Evolutionary conservation across 2,888 invertebrate genomes (phyloP).

Genomic region (Seira musarum): DNA sequence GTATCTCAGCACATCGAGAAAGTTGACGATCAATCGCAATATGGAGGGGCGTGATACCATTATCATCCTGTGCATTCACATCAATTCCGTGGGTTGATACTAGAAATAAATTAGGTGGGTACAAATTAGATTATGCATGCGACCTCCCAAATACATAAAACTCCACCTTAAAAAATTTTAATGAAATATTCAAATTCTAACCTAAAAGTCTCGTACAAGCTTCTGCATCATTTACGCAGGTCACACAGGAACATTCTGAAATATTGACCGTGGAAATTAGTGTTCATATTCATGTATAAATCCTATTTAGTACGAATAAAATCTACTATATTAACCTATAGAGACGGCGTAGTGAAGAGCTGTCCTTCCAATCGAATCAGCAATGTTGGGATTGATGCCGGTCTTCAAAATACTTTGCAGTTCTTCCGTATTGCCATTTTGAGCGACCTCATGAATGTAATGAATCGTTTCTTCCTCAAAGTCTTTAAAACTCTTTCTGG

Average conservation of each 20-base stretch:
- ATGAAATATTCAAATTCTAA: too few relatives aligned
- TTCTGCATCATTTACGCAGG: constrained; percentile 62
- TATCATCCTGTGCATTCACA: constrained; percentile 79
- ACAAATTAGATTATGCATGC: too few relatives aligned
- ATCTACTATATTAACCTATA: constrained; percentile 37
- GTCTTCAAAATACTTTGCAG: constrained; percentile 82
- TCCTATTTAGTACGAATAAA: constrained; percentile 9
- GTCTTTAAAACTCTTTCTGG: constrained; percentile 54
- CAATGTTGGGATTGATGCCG: constrained; percentile 85
- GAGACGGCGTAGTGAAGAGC: constrained; percentile 85
- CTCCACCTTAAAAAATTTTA: too few relatives aligned
- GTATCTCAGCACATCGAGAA: constrained; percentile 86
- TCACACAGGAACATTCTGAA: constrained; percentile 61
- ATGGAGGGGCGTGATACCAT: constrained; percentile 89
- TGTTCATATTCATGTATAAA: constrained; percentile 19
- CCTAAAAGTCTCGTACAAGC: constrained; percentile 58
- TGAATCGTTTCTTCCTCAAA: constrained; percentile 47
- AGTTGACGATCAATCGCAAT: constrained; percentile 90
- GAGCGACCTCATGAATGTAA: constrained; percentile 78
- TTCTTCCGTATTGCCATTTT: constrained; percentile 88
- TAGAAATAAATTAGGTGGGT: too few relatives aligned
- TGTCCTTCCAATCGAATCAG: constrained; percentile 86
- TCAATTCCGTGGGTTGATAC: constrained; percentile 74
- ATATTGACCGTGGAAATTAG: constrained; percentile 1
- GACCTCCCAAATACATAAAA: too few relatives aligned